Evolutionary conservation across 2,888 invertebrate species (phyloP).

Genomic region (Neocrepidodera transversa): DNA sequence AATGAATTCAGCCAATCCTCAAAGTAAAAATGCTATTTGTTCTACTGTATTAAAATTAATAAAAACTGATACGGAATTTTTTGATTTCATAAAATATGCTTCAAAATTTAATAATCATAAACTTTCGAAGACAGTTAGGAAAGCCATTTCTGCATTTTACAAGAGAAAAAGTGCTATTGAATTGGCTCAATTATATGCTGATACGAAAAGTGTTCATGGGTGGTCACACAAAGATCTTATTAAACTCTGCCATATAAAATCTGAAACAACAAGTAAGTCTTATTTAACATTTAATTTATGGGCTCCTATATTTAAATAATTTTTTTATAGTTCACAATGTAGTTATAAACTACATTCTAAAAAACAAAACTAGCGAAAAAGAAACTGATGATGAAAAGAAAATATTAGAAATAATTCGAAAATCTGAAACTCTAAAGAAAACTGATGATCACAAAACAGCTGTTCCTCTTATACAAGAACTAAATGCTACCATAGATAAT

Average conservation of each 20-base stretch:
- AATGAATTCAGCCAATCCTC: slow-evolving; percentile 24
- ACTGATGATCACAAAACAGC: slow-evolving; percentile 62
- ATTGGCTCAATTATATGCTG: slow-evolving; percentile 70
- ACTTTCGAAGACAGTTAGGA: slow-evolving; percentile 62
- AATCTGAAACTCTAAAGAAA: slow-evolving; percentile 61
- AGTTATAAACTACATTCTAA: slow-evolving; percentile 62
- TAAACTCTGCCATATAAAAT: slow-evolving; percentile 68
- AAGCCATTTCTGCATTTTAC: slow-evolving; percentile 72
- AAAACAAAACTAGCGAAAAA: slow-evolving; percentile 62
- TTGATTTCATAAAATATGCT: slow-evolving; percentile 51
- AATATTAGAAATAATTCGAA: slow-evolving; percentile 61
- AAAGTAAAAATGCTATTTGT: slow-evolving; percentile 40
- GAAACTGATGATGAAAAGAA: slow-evolving; percentile 53
- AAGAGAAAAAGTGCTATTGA: slow-evolving; percentile 66
- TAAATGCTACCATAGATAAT: slow-evolving; percentile 69
- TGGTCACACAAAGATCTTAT: slow-evolving; percentile 78
- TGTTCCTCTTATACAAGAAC: slow-evolving; percentile 61
- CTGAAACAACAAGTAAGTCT: slow-evolving; percentile 61
- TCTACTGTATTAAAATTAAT: slow-evolving; percentile 62
- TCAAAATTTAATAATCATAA: slow-evolving; percentile 39
- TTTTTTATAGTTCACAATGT: slow-evolving; percentile 39
- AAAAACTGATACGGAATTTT: slow-evolving; percentile 65
- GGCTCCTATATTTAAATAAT: neutral
- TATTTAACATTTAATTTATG: neutral
- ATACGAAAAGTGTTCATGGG: slow-evolving; percentile 69